These are phyloP conservation scores for Hyppa rectilinea DNA, from an alignment of 2,888 invertebrate genomes.

Conservation along the genomic window DNA sequence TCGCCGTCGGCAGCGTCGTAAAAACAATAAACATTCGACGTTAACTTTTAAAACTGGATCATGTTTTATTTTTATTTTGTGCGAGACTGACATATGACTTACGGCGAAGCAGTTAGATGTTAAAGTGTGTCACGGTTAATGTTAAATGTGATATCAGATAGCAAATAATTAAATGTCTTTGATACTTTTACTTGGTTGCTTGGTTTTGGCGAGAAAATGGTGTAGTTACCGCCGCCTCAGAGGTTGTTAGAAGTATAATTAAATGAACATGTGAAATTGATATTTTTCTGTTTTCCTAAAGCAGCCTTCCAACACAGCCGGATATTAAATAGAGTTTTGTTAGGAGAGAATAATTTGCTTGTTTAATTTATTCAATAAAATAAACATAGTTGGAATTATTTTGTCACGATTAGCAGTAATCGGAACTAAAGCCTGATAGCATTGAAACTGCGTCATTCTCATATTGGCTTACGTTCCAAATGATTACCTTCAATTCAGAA, in stretches of 20 bases:
- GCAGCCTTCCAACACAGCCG: background rate
- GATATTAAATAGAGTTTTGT: background rate
- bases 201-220: slow-evolving; percentile 29
- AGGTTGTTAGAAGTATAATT: background rate
- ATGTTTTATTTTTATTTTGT: slow-evolving; percentile 67
- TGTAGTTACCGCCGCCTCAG: slow-evolving; percentile 3
- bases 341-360: background rate
- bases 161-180: slow-evolving; percentile 47
- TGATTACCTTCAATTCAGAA: slow-evolving; percentile 32
- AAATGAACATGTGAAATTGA: slow-evolving; percentile 16
- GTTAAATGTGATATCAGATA: slow-evolving; percentile 64
- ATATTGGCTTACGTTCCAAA: slow-evolving; percentile 40
- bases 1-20: slow-evolving; percentile 64
- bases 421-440: slow-evolving; percentile 43
- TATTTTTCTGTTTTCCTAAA: background rate
- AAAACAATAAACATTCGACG: slow-evolving; percentile 80
- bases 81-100: slow-evolving; percentile 58
- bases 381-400: too few relatives aligned
- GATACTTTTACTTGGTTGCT: slow-evolving; percentile 51
- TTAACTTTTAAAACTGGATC: slow-evolving; percentile 76
- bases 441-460: slow-evolving; percentile 42
- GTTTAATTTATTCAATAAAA: background rate
- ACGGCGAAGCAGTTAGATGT: slow-evolving; percentile 52
- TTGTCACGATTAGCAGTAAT: slow-evolving; percentile 16
- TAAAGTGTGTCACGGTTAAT: slow-evolving; percentile 64